Evolutionary conservation across 2,797 vertebrate species (phyloP).

Genomic region (Stomatorhinus walkeri): DNA sequence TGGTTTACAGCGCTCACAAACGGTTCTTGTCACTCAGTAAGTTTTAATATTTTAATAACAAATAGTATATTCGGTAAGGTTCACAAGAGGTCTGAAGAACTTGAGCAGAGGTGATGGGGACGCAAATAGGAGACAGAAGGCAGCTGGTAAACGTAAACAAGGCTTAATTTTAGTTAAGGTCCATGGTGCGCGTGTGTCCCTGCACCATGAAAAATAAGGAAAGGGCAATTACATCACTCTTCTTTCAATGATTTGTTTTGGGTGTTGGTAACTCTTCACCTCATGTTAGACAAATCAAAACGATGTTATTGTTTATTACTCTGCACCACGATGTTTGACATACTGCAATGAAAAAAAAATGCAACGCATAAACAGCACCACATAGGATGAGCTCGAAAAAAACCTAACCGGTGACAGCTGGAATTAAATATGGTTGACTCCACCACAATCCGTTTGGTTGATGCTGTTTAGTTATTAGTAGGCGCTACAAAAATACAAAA

Average conservation of each 20-base stretch:
- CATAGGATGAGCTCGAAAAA: not conserved
- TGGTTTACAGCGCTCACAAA: not conserved
- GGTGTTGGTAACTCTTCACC: not conserved
- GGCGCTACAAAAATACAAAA: not conserved
- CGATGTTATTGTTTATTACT: not conserved
- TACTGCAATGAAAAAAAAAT: not conserved
- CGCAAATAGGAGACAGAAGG: conserved; percentile 28
- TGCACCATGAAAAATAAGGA: conserved; percentile 10
- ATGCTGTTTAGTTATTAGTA: not conserved
- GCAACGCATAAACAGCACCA: not conserved
- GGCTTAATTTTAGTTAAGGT: conserved; percentile 30
- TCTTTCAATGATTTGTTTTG: conserved; percentile 11
- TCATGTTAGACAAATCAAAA: not conserved
- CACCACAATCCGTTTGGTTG: not conserved
- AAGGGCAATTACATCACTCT: not conserved
- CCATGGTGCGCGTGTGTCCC: conserved; percentile 27
- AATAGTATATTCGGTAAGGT: not conserved
- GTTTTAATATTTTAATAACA: conserved; percentile 1
- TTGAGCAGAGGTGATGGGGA: not conserved
- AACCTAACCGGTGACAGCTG: not conserved
- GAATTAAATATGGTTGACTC: conserved; percentile 14
- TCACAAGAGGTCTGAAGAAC: conserved; percentile 2
- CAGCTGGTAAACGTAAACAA: conserved; percentile 44
- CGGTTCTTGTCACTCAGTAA: not conserved
- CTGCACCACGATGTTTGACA: not conserved